Percentiles rank a stretch among this genome's conserved stretches.
phyloP scores from a whole-genome alignment of 1,140 invertebrate genomes.

The Drosophila pandora region DNA sequence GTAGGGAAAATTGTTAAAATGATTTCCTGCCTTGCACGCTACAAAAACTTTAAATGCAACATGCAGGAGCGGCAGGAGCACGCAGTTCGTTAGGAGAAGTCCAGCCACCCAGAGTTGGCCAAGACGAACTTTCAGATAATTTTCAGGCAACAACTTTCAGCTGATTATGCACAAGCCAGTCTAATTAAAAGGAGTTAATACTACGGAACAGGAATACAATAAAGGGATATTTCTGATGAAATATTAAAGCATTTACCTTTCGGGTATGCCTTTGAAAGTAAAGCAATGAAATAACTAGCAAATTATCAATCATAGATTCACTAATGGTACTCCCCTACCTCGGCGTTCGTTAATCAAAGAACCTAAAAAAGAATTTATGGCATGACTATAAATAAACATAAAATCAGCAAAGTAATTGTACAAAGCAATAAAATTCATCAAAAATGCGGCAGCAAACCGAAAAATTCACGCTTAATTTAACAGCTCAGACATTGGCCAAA shows the following conservation, averaged over 20 bases:
- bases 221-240: constrained; percentile 21
- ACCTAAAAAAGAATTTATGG: constrained; percentile 19
- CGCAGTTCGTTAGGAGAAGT: constrained; percentile 29
- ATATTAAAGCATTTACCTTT: constrained; percentile 48
- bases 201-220: constrained; percentile 14
- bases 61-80: constrained; percentile 54
- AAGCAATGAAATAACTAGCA: not conserved
- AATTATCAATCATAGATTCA: constrained; percentile 9
- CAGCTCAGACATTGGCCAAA: constrained; percentile 52
- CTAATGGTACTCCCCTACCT: constrained; percentile 14
- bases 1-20: constrained; percentile 75
- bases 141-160: constrained; percentile 43
- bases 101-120: constrained; percentile 16
- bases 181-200: constrained; percentile 77
- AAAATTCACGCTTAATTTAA: constrained; percentile 77
- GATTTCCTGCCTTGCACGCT: constrained; percentile 79
- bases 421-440: constrained; percentile 73
- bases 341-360: constrained; percentile 48
- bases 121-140: constrained; percentile 19
- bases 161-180: constrained; percentile 66
- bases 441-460: constrained; percentile 59
- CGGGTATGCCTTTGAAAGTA: not conserved
- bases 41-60: constrained; percentile 79
- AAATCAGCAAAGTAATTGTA: constrained; percentile 65
- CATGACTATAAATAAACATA: constrained; percentile 48